Evolutionary conservation across 2,113 vertebrate genomes (phyloP).

Genomic region (Ibidorhyncha struthersii): DNA sequence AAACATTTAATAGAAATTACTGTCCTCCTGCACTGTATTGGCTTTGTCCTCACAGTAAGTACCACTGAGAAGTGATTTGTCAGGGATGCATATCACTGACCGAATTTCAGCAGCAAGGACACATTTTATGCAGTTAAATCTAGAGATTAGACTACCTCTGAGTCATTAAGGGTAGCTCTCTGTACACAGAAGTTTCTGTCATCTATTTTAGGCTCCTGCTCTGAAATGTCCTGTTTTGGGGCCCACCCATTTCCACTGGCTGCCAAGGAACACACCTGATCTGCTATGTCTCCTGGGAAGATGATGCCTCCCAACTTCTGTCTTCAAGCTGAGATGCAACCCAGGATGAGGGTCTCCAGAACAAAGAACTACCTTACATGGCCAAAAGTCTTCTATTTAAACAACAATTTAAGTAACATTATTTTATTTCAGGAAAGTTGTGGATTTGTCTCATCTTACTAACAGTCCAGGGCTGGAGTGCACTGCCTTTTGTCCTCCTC

Average conservation of each 20-base stretch:
- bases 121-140: neutral
- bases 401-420: neutral
- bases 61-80: neutral
- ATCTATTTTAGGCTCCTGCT: neutral
- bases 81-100: rapidly evolving
- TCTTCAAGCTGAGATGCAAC: neutral
- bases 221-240: neutral
- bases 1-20: neutral
- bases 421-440: neutral
- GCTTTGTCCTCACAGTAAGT: neutral
- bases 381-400: neutral
- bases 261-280: neutral
- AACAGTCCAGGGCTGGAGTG: neutral
- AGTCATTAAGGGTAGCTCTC: neutral
- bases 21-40: neutral
- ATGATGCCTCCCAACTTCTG: neutral
- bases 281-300: neutral
- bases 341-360: neutral
- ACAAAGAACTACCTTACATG: neutral
- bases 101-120: neutral
- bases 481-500: neutral
- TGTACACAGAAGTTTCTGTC: neutral
- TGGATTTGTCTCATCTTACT: neutral
- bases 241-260: neutral
- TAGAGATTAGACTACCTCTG: neutral